These are phyloP conservation scores for Metellina segmentata DNA, from an alignment of 2,888 invertebrate genomes.

Conservation along the genomic window DNA sequence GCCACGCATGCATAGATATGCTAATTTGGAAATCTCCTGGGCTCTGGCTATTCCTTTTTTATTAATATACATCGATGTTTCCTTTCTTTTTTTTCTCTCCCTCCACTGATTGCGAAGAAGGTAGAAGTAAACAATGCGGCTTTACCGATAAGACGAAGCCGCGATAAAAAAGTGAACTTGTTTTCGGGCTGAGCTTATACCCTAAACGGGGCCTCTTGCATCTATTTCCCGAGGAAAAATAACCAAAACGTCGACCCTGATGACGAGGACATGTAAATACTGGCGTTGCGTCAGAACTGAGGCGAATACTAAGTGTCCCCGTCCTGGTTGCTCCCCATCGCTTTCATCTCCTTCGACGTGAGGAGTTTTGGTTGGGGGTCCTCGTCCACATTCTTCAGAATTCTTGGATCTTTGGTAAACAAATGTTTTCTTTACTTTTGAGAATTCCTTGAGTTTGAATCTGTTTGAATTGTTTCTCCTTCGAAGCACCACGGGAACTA, in stretches of 20 bases:
- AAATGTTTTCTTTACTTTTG: too few species aligned
- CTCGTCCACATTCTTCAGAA: too few species aligned
- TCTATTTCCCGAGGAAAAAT: slow-evolving; percentile 56
- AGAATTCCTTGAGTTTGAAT: too few species aligned
- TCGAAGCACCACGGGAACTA: too few species aligned
- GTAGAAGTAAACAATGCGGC: slow-evolving; percentile 55
- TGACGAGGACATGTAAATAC: slow-evolving; percentile 74
- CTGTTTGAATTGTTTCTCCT: too few species aligned
- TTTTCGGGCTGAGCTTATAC: slow-evolving; percentile 25
- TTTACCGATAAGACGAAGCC: slow-evolving; percentile 18
- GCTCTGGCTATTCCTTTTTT: slow-evolving; percentile 17
- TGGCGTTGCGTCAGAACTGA: slow-evolving; percentile 59
- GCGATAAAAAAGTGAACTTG: slow-evolving; percentile 59
- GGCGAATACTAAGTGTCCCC: slow-evolving; percentile 35
- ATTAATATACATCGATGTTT: slow-evolving; percentile 8
- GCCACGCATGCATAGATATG: slow-evolving; percentile 65
- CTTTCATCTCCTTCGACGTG: too few species aligned
- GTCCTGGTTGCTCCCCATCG: not conserved
- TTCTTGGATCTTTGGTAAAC: too few species aligned
- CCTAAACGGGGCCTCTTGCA: slow-evolving; percentile 67
- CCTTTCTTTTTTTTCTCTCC: not conserved
- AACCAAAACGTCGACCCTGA: slow-evolving; percentile 40
- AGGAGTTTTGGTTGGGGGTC: too few species aligned
- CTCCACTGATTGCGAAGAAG: not conserved
- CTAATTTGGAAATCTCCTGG: slow-evolving; percentile 37